phyloP scores from a whole-genome alignment of 1,140 invertebrate species.

The Dinoponera quadriceps region DNA sequence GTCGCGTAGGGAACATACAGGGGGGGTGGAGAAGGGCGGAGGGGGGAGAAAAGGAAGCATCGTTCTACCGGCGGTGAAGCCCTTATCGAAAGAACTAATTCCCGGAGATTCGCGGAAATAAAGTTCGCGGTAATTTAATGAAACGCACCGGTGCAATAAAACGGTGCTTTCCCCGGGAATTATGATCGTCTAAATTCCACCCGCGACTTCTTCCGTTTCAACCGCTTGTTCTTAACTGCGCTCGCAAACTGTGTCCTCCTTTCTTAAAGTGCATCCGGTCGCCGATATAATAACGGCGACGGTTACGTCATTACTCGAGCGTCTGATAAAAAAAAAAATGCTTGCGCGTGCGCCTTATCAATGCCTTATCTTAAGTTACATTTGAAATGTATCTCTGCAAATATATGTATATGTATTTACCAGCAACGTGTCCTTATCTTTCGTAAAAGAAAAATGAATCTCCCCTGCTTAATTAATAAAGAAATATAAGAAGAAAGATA shows the following conservation, averaged over 20 bases:
- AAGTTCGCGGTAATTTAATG: slow-evolving; percentile 40
- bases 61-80: not conserved
- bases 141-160: slow-evolving; percentile 46
- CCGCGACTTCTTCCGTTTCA: slow-evolving; percentile 44
- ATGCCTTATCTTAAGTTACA: no score
- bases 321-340: not conserved
- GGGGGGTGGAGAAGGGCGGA: no score
- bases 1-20: no score
- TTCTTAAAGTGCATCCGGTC: slow-evolving; percentile 38
- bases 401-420: no score
- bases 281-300: slow-evolving; percentile 3
- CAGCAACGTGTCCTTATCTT: no score
- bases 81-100: slow-evolving; percentile 24
- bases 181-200: slow-evolving; percentile 44
- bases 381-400: no score
- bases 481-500: no score
- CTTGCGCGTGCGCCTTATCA: no score
- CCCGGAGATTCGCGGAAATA: not conserved
- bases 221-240: slow-evolving; percentile 39
- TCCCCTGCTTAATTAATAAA: no score
- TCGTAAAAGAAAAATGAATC: no score
- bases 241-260: slow-evolving; percentile 6
- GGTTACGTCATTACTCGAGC: slow-evolving; percentile 9
- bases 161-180: slow-evolving; percentile 25
- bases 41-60: no score